Base-by-base conservation (phyloP, 2,113 vertebrate genomes). In the Macquaria australasica region DNA sequence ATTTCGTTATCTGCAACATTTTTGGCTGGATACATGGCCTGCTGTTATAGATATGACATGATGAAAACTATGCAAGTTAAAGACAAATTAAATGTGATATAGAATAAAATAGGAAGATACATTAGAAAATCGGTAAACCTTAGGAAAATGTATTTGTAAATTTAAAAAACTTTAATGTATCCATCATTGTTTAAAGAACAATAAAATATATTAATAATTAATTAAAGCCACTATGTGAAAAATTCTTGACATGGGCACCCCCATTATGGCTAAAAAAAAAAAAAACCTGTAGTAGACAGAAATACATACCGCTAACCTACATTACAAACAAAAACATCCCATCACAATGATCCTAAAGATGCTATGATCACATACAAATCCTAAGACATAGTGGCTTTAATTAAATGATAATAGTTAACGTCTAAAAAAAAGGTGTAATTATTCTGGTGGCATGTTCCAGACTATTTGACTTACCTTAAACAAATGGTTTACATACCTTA, bases 21-120 rank as follows among this genome's bases (percentile, higher is more conserved):
- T 77, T 62, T 48, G 58, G 39, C 14, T 25, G 67, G 23, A 72
- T 58, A 53, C 80, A 48, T 23, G 50, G 16, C 43, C n/a, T 51
- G 41, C 50, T 69, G 23, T 58, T 15, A 50, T 15, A 71, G 31
- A 34, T 14, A 34, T 11, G 15, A 31, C 21, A 50, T 34, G 67
- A 43, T 34, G 28, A 48, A 28, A 41, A 75, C 9, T n/a, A 20
- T 10, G 8, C 48, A 41, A 58, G 59, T 59, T 25, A 18, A n/a
- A 64, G 1, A 23, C 6, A 60, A 66, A 5, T 43, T 18, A 51
- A 51, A 20, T 70, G 18, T 31, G 21, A 39, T 14, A 8, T 23
- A 4, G 34, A 39, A 63, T 11, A 21, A 23, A 63, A 63, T 2
- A 50, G 18, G 50, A 20, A 14, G 39, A 45, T 28, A 31, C 6